Base-by-base conservation (phyloP, 2,888 invertebrate species). In the Drosophila lutescens region DNA sequence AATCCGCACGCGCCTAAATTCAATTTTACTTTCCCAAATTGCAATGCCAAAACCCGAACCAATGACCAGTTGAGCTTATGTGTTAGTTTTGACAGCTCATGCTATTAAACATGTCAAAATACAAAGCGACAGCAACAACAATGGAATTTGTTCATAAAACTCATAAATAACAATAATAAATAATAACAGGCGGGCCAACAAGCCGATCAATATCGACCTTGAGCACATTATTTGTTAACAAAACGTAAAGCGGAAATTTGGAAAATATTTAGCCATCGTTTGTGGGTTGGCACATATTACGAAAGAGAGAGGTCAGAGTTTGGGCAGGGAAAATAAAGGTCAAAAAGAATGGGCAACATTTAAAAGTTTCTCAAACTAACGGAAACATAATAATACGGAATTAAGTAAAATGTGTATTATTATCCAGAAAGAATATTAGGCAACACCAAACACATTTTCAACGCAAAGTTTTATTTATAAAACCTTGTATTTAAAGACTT, bases 151-250 rank as follows among this genome's bases (percentile, higher is more conserved):
- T 66, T 47, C 75, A 50, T 55, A 51, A 62, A 41, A 66, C 60
- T 26, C 43, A 63, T 69, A 51, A 74, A 58, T 58, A 55, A 53
- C 53, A 51, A 56, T 54, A 70, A 75, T 65, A 58, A 66, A 67
- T 60, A 80, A 84, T 76, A 77, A 67, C 61, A 74, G 76, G 62
- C 62, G 34, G 17, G 49, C 62, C 61, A 47, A 26, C 68, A 66
- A 56, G 77, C 71, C 78, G 83, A 82, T 80, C 80, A 78, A 80
- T 77, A 70, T 36, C 77, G 83, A 61, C 81, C 81, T 82, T 82
- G 77, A 77, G 66, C 34, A n/a, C 9, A 41, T 66, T 66, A 69
- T 69, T 70, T 60, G 70, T 66, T 46, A 53, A 44, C 66, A 46
- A 55, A 70, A 61, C 46, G 59, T 70, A 34, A 47, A 51, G 43